Conservation (phyloP, 2,888 invertebrate genomes). For the Pristionchus japonicus region DNA sequence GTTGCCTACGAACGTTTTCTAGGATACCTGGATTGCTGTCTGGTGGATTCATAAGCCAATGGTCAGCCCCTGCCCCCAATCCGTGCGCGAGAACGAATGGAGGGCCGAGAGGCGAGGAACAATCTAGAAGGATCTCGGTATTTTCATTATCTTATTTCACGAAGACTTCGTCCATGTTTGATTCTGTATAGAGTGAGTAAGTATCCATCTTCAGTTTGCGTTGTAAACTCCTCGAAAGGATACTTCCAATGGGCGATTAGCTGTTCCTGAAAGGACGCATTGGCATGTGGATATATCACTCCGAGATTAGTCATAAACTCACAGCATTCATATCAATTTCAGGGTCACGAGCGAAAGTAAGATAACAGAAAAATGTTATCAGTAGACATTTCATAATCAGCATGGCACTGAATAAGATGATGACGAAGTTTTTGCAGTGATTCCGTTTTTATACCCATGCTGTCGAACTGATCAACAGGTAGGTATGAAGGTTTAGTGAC, state of each 20-base stretch:
- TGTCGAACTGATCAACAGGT: not conserved
- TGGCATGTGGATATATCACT: not conserved
- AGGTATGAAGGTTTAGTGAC: no score
- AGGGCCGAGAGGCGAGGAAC: no score
- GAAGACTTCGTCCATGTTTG: slow-evolving; percentile 14
- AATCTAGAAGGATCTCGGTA: no score
- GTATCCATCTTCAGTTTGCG: not conserved
- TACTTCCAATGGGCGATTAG: slow-evolving; percentile 33
- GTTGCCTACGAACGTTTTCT: no score
- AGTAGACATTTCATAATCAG: not conserved
- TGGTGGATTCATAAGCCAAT: slow-evolving; percentile 34
- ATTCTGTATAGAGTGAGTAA: not conserved
- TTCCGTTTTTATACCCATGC: not conserved
- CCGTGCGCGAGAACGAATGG: slow-evolving; percentile 38
- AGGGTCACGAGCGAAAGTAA: not conserved
- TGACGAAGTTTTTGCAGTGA: not conserved
- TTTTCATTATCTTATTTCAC: no score
- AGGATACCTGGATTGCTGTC: slow-evolving; percentile 15
- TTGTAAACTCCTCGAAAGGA: not conserved
- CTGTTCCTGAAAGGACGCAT: not conserved
- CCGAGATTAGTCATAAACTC: not conserved
- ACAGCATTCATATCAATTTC: slow-evolving; percentile 1
- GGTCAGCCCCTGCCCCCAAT: slow-evolving; percentile 25
- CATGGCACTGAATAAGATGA: not conserved
- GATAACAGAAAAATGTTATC: not conserved